Conservation (phyloP, 2,113 vertebrate genomes). For the Channa maculata region DNA sequence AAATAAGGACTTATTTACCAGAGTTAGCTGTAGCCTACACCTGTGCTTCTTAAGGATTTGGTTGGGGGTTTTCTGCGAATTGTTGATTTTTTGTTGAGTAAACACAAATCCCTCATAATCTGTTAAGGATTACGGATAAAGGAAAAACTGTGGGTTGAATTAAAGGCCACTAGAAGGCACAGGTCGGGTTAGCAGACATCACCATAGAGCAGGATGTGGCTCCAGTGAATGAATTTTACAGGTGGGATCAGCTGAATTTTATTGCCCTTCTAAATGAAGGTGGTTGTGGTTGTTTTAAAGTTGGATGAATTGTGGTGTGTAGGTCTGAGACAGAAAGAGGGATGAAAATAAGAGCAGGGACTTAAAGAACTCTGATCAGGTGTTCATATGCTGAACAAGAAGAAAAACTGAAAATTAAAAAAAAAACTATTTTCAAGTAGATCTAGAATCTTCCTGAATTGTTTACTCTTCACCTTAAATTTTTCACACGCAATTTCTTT, state of each 20-base stretch:
- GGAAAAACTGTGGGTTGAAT: not conserved
- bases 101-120: slow-evolving; percentile 4
- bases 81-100: slow-evolving; percentile 1
- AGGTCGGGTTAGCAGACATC: slow-evolving; percentile 7
- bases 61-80: slow-evolving; percentile 1
- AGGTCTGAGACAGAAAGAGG: slow-evolving; percentile 13
- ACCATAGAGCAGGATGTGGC: slow-evolving; percentile 21
- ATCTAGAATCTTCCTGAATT: slow-evolving; percentile 66
- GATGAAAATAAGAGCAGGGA: slow-evolving; percentile 24
- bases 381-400: slow-evolving; percentile 49
- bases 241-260: slow-evolving; percentile 3
- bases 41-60: slow-evolving; percentile 39
- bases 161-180: not conserved
- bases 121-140: not conserved
- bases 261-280: slow-evolving; percentile 8
- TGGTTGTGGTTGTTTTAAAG: slow-evolving; percentile 12
- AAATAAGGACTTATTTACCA: slow-evolving; percentile 33
- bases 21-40: slow-evolving; percentile 1
- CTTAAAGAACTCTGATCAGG: slow-evolving; percentile 39
- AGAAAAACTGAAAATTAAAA: slow-evolving; percentile 15
- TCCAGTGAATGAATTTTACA: slow-evolving; percentile 21
- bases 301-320: not conserved
- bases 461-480: slow-evolving; percentile 65
- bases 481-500: slow-evolving; percentile 56
- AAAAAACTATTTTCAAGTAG: slow-evolving; percentile 57